Base-by-base conservation (phyloP, 2,888 invertebrate species). In the Dioctria linearis region DNA sequence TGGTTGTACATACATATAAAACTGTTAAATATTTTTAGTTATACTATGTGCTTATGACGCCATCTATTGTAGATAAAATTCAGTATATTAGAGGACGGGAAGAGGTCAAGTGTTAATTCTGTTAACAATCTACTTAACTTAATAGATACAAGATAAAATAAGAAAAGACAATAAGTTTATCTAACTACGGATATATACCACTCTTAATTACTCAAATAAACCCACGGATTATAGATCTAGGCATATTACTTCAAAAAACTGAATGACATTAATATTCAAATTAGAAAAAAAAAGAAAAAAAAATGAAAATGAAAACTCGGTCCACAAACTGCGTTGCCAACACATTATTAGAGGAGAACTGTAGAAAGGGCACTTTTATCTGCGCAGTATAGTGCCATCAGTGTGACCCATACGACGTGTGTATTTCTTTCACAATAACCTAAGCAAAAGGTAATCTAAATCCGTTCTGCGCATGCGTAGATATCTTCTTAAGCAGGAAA, bases 401-500 rank as follows among this genome's bases (percentile, higher is more conserved):
- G 4, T 3, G 25, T 2, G 59, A 59, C 61, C 2, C n/a, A n/a
- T n/a, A n/a, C 61, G 8, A 57, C 25, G 25, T 57, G 61, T 39
- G 61, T 39, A 61, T 25, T 25, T 25, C 61, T 39, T 13, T 61
- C 25, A 61, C 25, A 61, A 61, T 39, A 6, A 6, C 61, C 1
- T 4, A 3, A 39, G 39, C 2, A 40, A 61, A 61, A 61, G 61
- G 54, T 54, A 2, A 54, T 11, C 49, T 11, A n/a, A 54, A 25
- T 25, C 11, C 11, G 61, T 25, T 61, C 61, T 4, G 61, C 57
- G 73, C 57, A 73, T 73, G 73, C 73, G 57, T 25, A 57, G 59
- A 59, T 73, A 73, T 73, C 73, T 25, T 25, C 25, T 54, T 73
- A 73, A 73, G 73, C 73, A 73, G 73, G 73, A 73, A 73, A 57